Base-by-base conservation (phyloP, 2,113 vertebrate species). In the Mohoua ochrocephala region DNA sequence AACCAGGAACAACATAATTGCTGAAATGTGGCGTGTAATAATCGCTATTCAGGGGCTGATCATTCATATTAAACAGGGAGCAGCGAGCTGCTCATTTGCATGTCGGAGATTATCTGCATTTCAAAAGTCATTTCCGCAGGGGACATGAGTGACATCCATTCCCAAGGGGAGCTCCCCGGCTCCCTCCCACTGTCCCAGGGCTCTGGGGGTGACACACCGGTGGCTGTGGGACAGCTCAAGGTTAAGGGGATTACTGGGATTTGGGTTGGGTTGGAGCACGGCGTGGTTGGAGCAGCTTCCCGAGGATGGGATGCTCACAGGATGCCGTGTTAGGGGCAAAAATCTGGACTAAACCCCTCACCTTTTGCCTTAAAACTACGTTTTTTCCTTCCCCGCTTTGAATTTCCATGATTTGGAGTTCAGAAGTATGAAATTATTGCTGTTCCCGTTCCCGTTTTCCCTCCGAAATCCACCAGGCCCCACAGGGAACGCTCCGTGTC, bases 51-150 rank as follows among this genome's bases (percentile, higher is more conserved):
- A 99, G 98, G 98, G 98, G 98, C 99, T 97, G 98, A 99, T 99
- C 99, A 99, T 99, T 99, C 99, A 99, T 99, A 99, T 99, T 99
- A 99, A 99, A 99, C 99, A 99, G 99, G 99, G 99, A 98, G 99
- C 99, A 99, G 98, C 98, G 98, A 99, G 99, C 98, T 99, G 98
- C 98, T 99, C 98, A 99, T 99, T 99, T 99, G 99, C 99, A 99
- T 99, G 98, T 99, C 98, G 98, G 98, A 99, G 99, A 99, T 99
- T 98, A 99, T 99, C 99, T 99, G 99, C 99, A 99, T 99, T 99
- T 99, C 99, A 99, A 99, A 99, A 99, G 99, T 99, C 99, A 99
- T 99, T 99, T 99, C 99, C 98, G 98, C 98, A 98, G 99, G 99
- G 99, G 98, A 98, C 98, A 98, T 98, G 99, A 99, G 99, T 99